Base-by-base conservation (phyloP, 2,113 vertebrate species). In the Procavia capensis region DNA sequence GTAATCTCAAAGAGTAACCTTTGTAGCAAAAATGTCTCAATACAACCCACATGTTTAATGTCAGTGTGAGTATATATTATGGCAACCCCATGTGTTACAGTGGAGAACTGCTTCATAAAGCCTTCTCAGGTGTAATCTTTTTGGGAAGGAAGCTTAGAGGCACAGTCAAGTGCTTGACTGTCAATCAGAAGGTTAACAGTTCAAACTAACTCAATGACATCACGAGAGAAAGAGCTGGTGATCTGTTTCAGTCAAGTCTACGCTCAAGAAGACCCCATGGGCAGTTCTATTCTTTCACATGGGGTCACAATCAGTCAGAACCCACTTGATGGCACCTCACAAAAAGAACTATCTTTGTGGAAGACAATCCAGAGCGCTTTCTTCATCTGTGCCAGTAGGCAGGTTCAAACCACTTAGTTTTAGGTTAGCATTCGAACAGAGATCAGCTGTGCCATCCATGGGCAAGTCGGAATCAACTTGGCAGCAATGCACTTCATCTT, bases 1-100 rank as follows among this genome's bases (percentile, higher is more conserved):
- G n/a, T 88, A 81, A 95, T 27, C 81, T 70, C 17, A 86, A 47
- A 88, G 31, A 79, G 24, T 74, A 88, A 96, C 29, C 68, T 83
- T 89, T 80, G 64, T 5, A 50, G 36, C 79, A 95, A 90, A 74
- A 68, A 79, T 34, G 39, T 36, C 85, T 59, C 72, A 68, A 91
- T 31, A 34, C 20, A 80, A 36, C 27, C 24, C 24, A 27, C n/a
- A n/a, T 50, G 41, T 91, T 85, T 85, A 34, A 91, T 43, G 8
- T 25, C 86, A 61, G 22, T 88, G 16, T 85, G 45, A 36, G 64
- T 41, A 11, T 72, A 24, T 34, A 50, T 66, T 39, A 72, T 11
- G 70, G 36, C 14, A 31, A 72, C 70, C n/a, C 19, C 66, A 29
- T 36, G 2, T 70, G n/a, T 36, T n/a, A 70, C 31, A 20, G 34